Evolutionary conservation across 2,888 invertebrate genomes (phyloP), one percentile per base, ranked within the genome.

Genomic region (Troglohyphantes excavatus): DNA sequence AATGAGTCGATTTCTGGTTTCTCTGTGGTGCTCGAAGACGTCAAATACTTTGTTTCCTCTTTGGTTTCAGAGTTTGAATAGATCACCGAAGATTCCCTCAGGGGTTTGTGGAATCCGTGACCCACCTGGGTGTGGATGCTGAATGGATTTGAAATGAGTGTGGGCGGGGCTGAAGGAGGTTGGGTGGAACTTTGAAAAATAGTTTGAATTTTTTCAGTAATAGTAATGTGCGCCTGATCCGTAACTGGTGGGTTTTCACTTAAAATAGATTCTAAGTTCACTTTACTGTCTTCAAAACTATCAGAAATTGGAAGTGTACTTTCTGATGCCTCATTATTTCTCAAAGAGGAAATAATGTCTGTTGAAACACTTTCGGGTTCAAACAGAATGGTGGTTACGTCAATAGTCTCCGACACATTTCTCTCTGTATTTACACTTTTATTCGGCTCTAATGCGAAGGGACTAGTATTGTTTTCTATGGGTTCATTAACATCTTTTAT

Each of bases 41-140:
- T 39, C 7, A 2, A 7, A 33, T 33, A 3, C 9, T 6, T 33
- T 33, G 5, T 33, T 53, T 53, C n/a, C 5, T 9, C n/a, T 53
- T 53, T n/a, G 5, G n/a, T n/a, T 53, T 53, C 53, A 17, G 53
- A n/a, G n/a, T 17, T 53, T 13, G n/a, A 53, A 53, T 53, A 1
- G 5, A 53, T 1, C n/a, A 53, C 46, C 2, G 46, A 17, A 6
- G 46, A 26, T 26, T 63, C 26, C 5, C 63, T 76, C 1, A 13
- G n/a, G 17, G 76, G 68, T 23, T 67, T 21, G 27, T 82, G 75
- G 23, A 88, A 88, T 11, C 88, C 88, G 11, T 88, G 82, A 2
- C 88, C 88, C 68, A 61, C 59, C 17, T 67, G 59, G 13, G 46
- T 76, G 26, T 88, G 88, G 0, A 82, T 7, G 5, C 59, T 19